A percentile compares a stretch with the other conserved stretches of the same genome.
Evolutionary conservation across 2,113 vertebrate genomes (phyloP).

Genomic region (Gnathonemus longibarbis): DNA sequence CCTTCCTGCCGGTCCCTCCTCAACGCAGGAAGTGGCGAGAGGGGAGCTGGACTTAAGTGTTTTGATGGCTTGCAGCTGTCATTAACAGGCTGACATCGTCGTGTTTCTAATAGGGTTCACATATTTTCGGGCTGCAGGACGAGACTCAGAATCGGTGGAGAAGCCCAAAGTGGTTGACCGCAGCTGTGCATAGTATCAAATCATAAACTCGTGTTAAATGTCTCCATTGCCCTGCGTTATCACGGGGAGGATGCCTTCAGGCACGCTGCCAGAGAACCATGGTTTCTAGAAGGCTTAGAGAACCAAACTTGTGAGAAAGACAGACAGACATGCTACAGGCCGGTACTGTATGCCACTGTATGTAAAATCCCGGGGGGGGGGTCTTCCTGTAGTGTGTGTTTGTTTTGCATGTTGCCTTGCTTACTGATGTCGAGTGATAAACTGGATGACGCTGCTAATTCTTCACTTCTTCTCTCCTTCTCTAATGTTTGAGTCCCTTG

Average conservation of each 20-base stretch:
- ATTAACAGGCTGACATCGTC: neutral
- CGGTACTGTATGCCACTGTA: neutral
- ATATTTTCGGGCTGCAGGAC: neutral
- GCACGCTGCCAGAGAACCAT: neutral
- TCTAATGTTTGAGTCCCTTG: neutral
- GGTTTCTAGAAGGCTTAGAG: neutral
- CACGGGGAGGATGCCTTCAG: neutral
- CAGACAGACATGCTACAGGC: neutral
- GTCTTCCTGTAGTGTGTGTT: neutral
- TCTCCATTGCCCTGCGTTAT: neutral
- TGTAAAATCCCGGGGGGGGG: neutral
- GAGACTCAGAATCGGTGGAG: neutral
- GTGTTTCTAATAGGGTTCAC: neutral
- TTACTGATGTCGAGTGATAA: neutral
- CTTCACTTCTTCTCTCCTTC: neutral
- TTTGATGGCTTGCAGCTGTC: slow-evolving; percentile 12
- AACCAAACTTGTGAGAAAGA: neutral
- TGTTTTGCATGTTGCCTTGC: neutral
- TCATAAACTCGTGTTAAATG: neutral
- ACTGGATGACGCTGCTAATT: neutral
- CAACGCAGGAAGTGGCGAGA: neutral
- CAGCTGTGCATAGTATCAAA: neutral
- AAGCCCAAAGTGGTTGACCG: neutral
- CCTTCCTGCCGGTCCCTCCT: neutral
- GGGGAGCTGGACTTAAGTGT: neutral